These are phyloP conservation scores for Ormyrus labotus DNA, from an alignment of 2,888 invertebrate species.

Conservation along the genomic window DNA sequence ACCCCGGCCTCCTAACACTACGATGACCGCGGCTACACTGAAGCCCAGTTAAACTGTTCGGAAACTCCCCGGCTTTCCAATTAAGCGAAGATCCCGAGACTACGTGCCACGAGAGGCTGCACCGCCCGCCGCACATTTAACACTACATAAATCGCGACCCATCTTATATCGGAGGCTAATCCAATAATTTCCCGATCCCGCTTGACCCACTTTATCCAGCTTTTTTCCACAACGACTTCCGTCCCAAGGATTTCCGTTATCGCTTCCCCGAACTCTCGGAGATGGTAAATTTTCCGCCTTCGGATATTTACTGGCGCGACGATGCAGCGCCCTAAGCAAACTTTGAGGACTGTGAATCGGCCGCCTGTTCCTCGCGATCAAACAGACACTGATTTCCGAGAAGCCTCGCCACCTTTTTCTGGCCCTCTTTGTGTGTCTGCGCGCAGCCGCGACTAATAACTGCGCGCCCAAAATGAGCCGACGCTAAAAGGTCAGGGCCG, in stretches of 20 bases:
- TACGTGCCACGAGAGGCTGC: not conserved
- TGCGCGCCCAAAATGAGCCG: not conserved
- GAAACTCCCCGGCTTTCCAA: slow-evolving; percentile 75
- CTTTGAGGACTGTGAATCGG: slow-evolving; percentile 59
- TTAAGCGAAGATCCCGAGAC: slow-evolving; percentile 72
- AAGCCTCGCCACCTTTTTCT: slow-evolving; percentile 7
- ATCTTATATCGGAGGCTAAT: slow-evolving; percentile 66
- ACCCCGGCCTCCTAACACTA: slow-evolving; percentile 42
- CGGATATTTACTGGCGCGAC: slow-evolving; percentile 51
- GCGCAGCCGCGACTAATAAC: slow-evolving; percentile 2
- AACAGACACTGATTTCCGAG: slow-evolving; percentile 39
- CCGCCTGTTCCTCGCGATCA: slow-evolving; percentile 63
- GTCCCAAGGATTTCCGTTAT: slow-evolving; percentile 42
- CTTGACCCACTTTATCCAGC: slow-evolving; percentile 38
- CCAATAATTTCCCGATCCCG: slow-evolving; percentile 52
- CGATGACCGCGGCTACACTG: slow-evolving; percentile 59
- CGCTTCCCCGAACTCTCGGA: slow-evolving; percentile 33
- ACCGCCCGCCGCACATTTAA: slow-evolving; percentile 70
- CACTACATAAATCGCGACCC: slow-evolving; percentile 74
- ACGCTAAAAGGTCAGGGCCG: slow-evolving; percentile 4
- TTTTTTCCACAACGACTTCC: slow-evolving; percentile 4
- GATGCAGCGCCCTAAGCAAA: slow-evolving; percentile 63
- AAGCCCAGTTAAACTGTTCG: slow-evolving; percentile 75
- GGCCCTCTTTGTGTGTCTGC: not conserved
- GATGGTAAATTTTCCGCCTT: slow-evolving; percentile 33